phyloP scores from a whole-genome alignment of 2,888 invertebrate species.

The Sphinx pinastri region DNA sequence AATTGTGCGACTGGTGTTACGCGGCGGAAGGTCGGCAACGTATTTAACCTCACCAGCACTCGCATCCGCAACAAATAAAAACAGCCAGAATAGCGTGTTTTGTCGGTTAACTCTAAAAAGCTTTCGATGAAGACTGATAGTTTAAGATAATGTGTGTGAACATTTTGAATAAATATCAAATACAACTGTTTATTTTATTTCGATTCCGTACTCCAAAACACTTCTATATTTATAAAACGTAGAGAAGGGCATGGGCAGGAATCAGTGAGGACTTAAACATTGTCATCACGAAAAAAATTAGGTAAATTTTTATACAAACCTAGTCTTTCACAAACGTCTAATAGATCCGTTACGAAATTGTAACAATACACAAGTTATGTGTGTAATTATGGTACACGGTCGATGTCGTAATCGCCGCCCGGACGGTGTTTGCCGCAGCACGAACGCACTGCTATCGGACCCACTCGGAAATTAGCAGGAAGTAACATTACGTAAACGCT shows the following conservation, averaged over 20 bases:
- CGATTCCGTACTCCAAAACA: neutral
- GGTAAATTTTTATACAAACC: too few relatives aligned
- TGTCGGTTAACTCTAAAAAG: constrained; percentile 6
- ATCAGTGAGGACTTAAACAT: neutral
- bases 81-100: neutral
- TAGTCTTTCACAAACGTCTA: neutral
- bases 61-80: neutral
- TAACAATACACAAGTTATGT: constrained; percentile 40
- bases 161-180: constrained; percentile 10
- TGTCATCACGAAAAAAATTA: neutral
- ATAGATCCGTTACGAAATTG: constrained; percentile 33
- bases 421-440: constrained; percentile 42
- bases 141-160: constrained; percentile 21
- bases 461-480: constrained; percentile 47
- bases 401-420: constrained; percentile 39
- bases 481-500: constrained; percentile 62
- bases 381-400: constrained; percentile 32
- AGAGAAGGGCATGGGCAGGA: neutral
- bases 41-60: too few relatives aligned
- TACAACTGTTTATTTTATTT: constrained; percentile 12
- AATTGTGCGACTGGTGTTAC: too few relatives aligned
- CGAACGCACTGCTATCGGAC: constrained; percentile 40
- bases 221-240: neutral
- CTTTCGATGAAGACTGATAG: constrained; percentile 25
- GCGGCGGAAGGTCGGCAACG: too few relatives aligned